Conservation (phyloP, 2,113 vertebrate genomes). For the Anser cygnoides region DNA sequence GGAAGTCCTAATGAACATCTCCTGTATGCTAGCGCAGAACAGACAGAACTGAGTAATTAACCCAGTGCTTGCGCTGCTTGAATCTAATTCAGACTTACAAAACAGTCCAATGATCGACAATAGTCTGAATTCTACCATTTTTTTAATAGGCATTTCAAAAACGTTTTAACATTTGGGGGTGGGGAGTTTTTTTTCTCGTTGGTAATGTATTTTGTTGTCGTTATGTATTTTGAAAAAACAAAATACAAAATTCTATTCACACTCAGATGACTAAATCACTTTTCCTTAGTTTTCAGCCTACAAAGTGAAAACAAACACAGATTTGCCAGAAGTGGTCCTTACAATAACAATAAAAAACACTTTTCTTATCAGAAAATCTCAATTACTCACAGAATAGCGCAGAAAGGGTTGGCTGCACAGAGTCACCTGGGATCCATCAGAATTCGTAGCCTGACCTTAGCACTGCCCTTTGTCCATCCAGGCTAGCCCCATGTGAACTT, state of each 20-base stretch:
- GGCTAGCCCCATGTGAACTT: accelerated
- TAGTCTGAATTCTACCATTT: neutral
- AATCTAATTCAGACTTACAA: neutral
- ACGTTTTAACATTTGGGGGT: neutral
- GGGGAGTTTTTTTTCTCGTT: neutral
- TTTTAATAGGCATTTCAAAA: neutral
- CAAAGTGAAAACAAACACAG: neutral
- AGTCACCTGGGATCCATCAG: neutral
- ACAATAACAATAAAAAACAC: neutral
- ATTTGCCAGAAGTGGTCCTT: neutral
- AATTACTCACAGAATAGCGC: accelerated
- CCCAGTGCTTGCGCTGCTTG: neutral
- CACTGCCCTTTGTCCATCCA: neutral
- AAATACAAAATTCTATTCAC: neutral
- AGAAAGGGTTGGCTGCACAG: neutral
- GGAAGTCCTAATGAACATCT: neutral
- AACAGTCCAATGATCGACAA: neutral
- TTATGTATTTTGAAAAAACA: neutral
- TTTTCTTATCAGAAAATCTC: neutral
- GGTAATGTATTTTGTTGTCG: neutral
- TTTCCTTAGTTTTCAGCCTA: neutral
- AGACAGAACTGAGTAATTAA: neutral
- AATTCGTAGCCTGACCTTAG: neutral
- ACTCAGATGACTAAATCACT: neutral
- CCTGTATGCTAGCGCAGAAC: neutral